Conservation (phyloP, 2,797 vertebrate species). For the Phylloscopus collybita region DNA sequence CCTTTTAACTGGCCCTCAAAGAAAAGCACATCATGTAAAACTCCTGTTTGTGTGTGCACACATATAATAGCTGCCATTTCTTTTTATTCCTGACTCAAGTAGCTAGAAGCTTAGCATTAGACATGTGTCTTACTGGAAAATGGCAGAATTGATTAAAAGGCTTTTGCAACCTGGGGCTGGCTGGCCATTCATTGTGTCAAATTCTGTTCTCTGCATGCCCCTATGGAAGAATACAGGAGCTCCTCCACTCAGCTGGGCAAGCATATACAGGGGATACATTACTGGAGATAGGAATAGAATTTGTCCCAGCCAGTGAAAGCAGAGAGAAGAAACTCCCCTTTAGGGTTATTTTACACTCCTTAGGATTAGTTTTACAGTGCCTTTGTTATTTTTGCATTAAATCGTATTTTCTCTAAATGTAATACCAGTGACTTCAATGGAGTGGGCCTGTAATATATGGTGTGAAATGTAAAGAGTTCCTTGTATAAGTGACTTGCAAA, state of each 20-base stretch:
- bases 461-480: neutral
- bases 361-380: neutral
- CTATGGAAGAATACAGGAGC: neutral
- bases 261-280: neutral
- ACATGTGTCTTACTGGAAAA: neutral
- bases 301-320: neutral
- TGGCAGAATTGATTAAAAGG: neutral
- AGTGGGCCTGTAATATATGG: neutral
- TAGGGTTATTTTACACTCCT: neutral
- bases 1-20: neutral
- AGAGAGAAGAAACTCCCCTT: neutral
- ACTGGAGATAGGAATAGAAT: neutral
- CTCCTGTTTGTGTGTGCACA: accelerated
- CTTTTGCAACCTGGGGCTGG: neutral
- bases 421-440: neutral
- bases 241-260: neutral
- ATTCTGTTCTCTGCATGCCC: neutral
- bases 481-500: neutral
- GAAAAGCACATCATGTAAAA: neutral
- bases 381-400: neutral
- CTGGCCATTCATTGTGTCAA: neutral
- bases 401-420: neutral
- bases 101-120: neutral
- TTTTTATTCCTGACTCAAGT: neutral
- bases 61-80: neutral